phyloP scores from a whole-genome alignment of 2,888 invertebrate species.

The Heliconius hortense region DNA sequence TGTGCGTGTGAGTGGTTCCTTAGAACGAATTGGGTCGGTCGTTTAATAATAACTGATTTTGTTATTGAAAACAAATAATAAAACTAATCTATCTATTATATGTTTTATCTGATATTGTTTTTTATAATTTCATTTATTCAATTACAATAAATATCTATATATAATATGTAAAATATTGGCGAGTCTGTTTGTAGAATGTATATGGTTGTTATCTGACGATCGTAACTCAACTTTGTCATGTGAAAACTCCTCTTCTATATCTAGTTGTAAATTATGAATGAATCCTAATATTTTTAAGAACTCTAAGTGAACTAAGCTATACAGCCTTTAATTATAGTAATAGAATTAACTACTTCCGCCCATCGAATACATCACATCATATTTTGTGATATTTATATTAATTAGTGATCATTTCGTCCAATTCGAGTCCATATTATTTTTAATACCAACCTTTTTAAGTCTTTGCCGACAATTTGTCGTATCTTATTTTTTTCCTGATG shows the following conservation, averaged over 20 bases:
- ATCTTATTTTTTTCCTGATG: not conserved
- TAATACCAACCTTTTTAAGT: slow-evolving; percentile 4
- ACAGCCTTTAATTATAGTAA: slow-evolving; percentile 40
- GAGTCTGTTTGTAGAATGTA: not conserved
- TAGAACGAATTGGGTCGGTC: not conserved
- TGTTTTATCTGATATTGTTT: too few relatives aligned
- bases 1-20: not conserved
- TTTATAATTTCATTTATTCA: too few relatives aligned
- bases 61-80: not conserved
- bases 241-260: slow-evolving; percentile 42
- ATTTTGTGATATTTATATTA: slow-evolving; percentile 40
- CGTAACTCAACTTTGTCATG: not conserved
- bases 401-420: slow-evolving; percentile 26
- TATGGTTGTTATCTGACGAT: not conserved
- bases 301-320: slow-evolving; percentile 27
- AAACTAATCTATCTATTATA: not conserved
- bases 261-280: slow-evolving; percentile 71
- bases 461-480: slow-evolving; percentile 6
- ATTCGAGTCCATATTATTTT: slow-evolving; percentile 21
- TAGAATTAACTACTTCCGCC: slow-evolving; percentile 41
- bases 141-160: too few relatives aligned
- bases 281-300: slow-evolving; percentile 55
- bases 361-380: slow-evolving; percentile 39
- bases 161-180: not conserved
- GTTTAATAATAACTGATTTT: not conserved